Conservation (phyloP, 2,888 invertebrate genomes). For the Ditula angustiorana region DNA sequence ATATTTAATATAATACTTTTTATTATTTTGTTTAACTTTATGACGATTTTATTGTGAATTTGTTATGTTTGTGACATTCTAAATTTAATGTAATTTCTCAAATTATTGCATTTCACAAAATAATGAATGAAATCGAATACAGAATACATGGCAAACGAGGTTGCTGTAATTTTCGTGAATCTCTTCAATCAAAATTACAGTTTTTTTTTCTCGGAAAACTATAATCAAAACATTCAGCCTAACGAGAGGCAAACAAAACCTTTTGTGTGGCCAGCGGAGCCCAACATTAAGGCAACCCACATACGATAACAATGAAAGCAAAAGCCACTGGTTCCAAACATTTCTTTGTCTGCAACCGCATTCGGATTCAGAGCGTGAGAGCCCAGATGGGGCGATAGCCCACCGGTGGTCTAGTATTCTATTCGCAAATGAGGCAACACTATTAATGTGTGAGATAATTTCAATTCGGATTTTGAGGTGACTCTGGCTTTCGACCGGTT, state of each 20-base stretch:
- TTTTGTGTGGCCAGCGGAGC: slow-evolving; percentile 29
- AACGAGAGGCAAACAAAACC: neutral
- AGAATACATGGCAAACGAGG: no score
- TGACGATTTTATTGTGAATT: no score
- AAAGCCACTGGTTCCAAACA: slow-evolving; percentile 38
- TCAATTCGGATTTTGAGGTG: slow-evolving; percentile 9
- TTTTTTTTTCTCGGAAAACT: neutral
- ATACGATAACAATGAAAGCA: slow-evolving; percentile 40
- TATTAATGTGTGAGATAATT: slow-evolving; percentile 23
- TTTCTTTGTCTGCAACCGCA: slow-evolving; percentile 36
- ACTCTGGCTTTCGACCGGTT: slow-evolving; percentile 2
- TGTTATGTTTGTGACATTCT: no score
- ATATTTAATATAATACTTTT: no score
- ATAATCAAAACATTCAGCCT: neutral
- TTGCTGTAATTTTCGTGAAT: neutral
- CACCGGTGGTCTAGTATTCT: slow-evolving; percentile 31
- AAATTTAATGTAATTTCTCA: no score
- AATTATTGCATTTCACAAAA: no score
- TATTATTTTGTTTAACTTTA: no score
- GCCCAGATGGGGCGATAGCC: slow-evolving; percentile 30
- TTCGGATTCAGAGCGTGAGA: slow-evolving; percentile 35
- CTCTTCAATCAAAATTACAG: neutral
- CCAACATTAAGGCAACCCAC: slow-evolving; percentile 38
- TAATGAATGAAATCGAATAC: no score
- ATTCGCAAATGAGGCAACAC: slow-evolving; percentile 26